Evolutionary conservation across 2,797 vertebrate genomes (phyloP), one percentile per base, ranked within the genome.

Genomic region (Morelia viridis): DNA sequence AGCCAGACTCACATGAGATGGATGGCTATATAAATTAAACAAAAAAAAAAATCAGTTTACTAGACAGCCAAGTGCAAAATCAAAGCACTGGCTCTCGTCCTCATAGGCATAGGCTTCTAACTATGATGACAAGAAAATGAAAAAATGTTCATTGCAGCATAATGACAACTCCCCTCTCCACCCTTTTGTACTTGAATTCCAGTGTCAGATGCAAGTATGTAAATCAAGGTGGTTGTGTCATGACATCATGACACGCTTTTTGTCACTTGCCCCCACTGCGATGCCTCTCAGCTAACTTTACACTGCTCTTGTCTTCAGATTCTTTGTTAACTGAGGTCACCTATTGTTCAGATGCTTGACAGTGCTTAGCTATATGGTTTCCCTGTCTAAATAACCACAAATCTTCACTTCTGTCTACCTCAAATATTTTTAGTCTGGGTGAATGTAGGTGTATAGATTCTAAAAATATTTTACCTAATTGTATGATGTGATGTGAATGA

Each of bases 11-110:
- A 3, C 41, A 41, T 41, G 41, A 41, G 41, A 41, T 41, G 41
- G 41, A 41, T 41, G 41, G 41, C 41, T 41, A 41, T 41, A 41
- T 41, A 41, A 41, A 41, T 35, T 35, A 35, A 35, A 35, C 35
- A 35, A 35, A 35, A 1, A 35, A 35, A 35, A 35, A 35, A 35
- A 35, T 35, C 93, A 80, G 91, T 96, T 94, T 89, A 87, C 91
- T 92, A 84, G 93, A 95, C 89, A 94, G 91, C 46, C 94, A 93
- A 83, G 88, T 92, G 92, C 46, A 62, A 88, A 88, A 89, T 93
- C 92, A 95, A 95, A 89, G 91, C 94, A 88, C 85, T 90, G 92
- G 92, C 86, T 93, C 94, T 96, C 88, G 95, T 96, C 96, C 95
- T 96, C 41, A 41, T 41, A 41, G 3, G 41, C 41, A 3, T 41